Percentiles rank a stretch among this genome's conserved stretches.
Conservation (phyloP, 2,113 vertebrate species). For the Misgurnus anguillicaudatus region DNA sequence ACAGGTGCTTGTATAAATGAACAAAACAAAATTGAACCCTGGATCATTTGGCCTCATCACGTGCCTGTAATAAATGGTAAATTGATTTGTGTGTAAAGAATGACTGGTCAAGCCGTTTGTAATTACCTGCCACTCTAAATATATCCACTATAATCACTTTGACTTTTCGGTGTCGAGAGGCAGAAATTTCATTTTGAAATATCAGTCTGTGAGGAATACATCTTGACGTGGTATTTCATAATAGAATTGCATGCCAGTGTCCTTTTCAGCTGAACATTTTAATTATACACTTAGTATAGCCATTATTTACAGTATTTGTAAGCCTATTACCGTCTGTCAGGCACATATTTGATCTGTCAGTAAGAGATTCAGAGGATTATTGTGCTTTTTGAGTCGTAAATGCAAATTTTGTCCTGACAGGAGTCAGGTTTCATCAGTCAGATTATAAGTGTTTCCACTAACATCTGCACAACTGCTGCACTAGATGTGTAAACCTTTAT, state of each 20-base stretch:
- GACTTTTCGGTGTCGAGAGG: constrained; percentile 64
- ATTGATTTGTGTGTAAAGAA: constrained; percentile 62
- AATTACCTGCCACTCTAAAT: constrained; percentile 67
- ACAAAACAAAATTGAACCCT: constrained; percentile 50
- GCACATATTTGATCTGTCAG: constrained; percentile 30
- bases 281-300: constrained; percentile 36
- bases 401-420: constrained; percentile 1
- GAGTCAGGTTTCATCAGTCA: neutral
- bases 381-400: neutral
- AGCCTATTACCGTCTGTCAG: constrained; percentile 26
- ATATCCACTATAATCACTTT: constrained; percentile 63
- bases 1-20: constrained; percentile 51
- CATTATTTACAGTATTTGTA: constrained; percentile 60
- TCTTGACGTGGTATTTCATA: constrained; percentile 65
- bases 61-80: constrained; percentile 66
- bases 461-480: neutral
- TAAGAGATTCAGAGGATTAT: neutral
- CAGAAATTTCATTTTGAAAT: constrained; percentile 77
- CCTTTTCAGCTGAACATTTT: constrained; percentile 58
- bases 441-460: neutral
- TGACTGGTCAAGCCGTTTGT: constrained; percentile 60
- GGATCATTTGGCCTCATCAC: constrained; percentile 23
- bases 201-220: constrained; percentile 63
- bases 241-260: constrained; percentile 54
- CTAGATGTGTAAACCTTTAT: neutral